phyloP scores from a whole-genome alignment of 2,888 invertebrate species.

The Noctua fimbriata region DNA sequence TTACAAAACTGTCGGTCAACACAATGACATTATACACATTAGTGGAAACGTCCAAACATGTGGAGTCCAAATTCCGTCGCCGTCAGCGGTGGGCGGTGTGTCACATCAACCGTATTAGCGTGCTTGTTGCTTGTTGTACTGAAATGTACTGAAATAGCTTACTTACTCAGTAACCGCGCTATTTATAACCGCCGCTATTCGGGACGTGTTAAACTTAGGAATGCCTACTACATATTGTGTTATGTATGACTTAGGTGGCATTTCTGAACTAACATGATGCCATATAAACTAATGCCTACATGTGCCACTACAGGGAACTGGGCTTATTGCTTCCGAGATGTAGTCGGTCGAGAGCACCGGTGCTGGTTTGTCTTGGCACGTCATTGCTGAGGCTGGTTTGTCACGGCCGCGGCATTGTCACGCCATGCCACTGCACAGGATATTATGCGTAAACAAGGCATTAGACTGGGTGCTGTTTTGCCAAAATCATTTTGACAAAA shows the following conservation, averaged over 20 bases:
- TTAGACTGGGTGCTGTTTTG: not conserved
- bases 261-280: not conserved
- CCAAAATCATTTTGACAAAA: no score
- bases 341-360: not conserved
- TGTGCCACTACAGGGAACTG: not conserved
- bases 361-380: not conserved
- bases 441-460: not conserved
- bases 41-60: slow-evolving; percentile 4
- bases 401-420: not conserved
- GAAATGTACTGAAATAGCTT: slow-evolving; percentile 29
- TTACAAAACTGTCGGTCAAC: slow-evolving; percentile 2
- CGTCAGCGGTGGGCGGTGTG: not conserved
- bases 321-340: not conserved
- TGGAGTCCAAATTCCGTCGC: not conserved
- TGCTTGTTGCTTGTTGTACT: not conserved
- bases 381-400: not conserved
- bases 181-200: slow-evolving; percentile 9
- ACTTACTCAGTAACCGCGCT: slow-evolving; percentile 24
- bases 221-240: not conserved
- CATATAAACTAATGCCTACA: not conserved
- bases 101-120: slow-evolving; percentile 1
- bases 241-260: not conserved
- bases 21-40: not conserved
- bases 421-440: not conserved
- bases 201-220: not conserved